Base-by-base conservation (phyloP, 2,113 vertebrate genomes). In the Tinamus guttatus region DNA sequence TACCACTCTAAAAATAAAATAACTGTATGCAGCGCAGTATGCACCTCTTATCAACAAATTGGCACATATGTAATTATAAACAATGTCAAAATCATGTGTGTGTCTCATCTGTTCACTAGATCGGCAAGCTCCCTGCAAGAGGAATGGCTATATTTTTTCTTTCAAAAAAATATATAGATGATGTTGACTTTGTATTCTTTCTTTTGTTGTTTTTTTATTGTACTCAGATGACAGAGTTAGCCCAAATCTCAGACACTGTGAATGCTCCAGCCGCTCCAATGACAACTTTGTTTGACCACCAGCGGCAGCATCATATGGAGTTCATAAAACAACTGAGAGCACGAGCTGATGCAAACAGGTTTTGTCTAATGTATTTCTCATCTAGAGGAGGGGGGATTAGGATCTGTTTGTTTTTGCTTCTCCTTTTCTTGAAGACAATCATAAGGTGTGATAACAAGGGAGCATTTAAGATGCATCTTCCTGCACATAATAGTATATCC, bases 151-250 rank as follows among this genome's bases (percentile, higher is more conserved):
- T 54, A 28, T 60, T 74, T 70, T 81, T 41, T 75, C 8, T 32
- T 45, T 28, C 54, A 81, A 67, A 82, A 82, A 56, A 91, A 14
- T 19, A n/a, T n/a, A 43, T 88, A 71, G 47, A 49, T 62, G 54
- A 10, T 70, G n/a, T 18, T 76, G 24, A 87, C 8, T 13, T 36
- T 59, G 49, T 40, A 5, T 89, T 41, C 9, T 24, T 36, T 62
- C 60, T 36, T 21, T 59, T 27, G 9, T 58, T 16, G 30, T 60
- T 8, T 52, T 94, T 59, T 71, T 87, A 36, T 58, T 86, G 18
- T 80, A 3, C 92, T 94, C 96, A 99, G 99, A 98, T 99, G 98
- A 97, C 98, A 38, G 99, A 99, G 81, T 80, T 99, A 85, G 97
- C 98, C 4, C 99, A 98, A 69, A 96, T 98, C 30, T 96, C 97